Percentiles rank a stretch among this genome's conserved stretches.
Evolutionary conservation across 2,113 vertebrate genomes (phyloP).

Genomic region (Porphyrio hochstetteri): DNA sequence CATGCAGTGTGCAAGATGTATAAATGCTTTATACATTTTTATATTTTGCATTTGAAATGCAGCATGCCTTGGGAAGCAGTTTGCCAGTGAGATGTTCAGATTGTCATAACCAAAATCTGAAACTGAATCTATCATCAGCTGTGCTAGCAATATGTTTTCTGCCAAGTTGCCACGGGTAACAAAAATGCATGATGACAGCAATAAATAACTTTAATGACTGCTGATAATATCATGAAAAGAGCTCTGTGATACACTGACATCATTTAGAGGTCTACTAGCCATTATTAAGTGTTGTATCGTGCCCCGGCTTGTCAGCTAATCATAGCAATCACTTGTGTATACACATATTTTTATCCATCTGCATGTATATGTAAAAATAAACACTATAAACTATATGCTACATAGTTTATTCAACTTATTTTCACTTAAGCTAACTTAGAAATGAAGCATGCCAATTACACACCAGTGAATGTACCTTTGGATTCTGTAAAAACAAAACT

Average conservation of each 20-base stretch:
- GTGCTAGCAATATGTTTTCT: constrained; percentile 61
- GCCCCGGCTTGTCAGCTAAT: constrained; percentile 54
- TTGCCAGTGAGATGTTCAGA: constrained; percentile 10
- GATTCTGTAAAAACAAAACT: not conserved
- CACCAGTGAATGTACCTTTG: not conserved
- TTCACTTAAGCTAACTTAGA: not conserved
- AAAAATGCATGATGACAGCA: constrained; percentile 70
- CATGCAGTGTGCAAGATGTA: not conserved
- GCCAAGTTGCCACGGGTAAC: constrained; percentile 58
- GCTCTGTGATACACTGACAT: constrained; percentile 50
- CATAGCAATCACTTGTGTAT: not conserved
- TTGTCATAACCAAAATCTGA: constrained; percentile 58
- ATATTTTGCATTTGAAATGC: not conserved
- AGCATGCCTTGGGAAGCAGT: not conserved
- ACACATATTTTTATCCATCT: constrained; percentile 7
- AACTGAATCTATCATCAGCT: constrained; percentile 70
- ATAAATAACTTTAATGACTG: constrained; percentile 71
- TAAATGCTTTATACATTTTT: not conserved
- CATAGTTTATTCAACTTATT: not conserved
- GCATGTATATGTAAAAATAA: not conserved
- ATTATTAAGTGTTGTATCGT: constrained; percentile 37
- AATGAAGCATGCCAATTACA: not conserved
- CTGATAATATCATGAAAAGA: constrained; percentile 60
- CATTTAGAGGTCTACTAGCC: constrained; percentile 56
- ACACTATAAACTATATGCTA: not conserved